phyloP scores from a whole-genome alignment of 1,140 invertebrate genomes.

The Myzus persicae region DNA sequence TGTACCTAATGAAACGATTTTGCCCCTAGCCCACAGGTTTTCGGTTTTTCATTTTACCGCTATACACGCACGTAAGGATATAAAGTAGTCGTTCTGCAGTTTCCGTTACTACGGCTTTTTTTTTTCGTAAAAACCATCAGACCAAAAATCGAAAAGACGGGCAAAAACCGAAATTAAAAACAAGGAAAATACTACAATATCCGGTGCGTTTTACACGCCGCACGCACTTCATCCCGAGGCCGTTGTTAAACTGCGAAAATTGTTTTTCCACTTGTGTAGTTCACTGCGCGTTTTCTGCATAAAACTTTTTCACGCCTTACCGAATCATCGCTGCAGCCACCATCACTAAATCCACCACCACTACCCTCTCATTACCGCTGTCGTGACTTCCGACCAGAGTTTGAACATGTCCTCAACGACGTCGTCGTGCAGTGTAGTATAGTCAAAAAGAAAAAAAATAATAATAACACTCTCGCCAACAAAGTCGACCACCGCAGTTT shows the following conservation, averaged over 20 bases:
- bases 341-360: background rate
- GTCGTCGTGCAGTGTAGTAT: background rate
- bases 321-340: background rate
- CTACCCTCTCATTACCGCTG: background rate
- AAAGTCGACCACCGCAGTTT: background rate
- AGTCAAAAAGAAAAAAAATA: background rate
- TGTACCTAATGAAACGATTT: constrained; percentile 1
- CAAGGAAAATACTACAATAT: constrained; percentile 7
- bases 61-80: background rate
- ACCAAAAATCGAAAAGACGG: background rate
- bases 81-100: background rate
- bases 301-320: constrained; percentile 29
- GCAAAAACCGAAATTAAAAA: constrained; percentile 29
- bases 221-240: constrained; percentile 5
- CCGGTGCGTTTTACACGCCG: background rate
- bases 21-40: background rate
- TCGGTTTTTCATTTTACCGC: background rate
- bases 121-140: background rate
- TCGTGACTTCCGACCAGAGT: background rate
- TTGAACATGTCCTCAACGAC: background rate
- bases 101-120: background rate
- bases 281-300: background rate
- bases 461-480: background rate
- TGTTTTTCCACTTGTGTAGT: constrained; percentile 31
- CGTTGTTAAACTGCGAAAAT: constrained; percentile 46